Evolutionary conservation across 1,140 invertebrate species (phyloP).

Genomic region (Sitobion miscanthi): DNA sequence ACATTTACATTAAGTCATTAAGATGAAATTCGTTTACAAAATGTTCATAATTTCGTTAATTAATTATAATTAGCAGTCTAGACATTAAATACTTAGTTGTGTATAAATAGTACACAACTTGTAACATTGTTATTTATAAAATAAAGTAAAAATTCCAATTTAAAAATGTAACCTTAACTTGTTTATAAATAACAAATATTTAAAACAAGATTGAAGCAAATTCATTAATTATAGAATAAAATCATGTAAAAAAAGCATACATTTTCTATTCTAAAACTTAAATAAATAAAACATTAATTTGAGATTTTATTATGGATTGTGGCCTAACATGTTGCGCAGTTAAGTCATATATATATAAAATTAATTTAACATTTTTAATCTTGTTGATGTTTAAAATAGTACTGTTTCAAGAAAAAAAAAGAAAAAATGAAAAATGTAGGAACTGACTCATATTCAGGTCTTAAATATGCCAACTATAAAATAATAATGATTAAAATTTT

Average conservation of each 20-base stretch:
- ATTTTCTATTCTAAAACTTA: background rate
- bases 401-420: conserved; percentile 39
- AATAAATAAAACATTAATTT: conserved; percentile 9
- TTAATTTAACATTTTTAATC: background rate
- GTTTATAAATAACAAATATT: background rate
- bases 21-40: conserved; percentile 2
- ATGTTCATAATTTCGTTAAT: background rate
- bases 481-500: conserved; percentile 45
- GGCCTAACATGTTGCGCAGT: background rate
- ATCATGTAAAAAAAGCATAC: background rate
- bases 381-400: conserved; percentile 2
- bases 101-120: background rate
- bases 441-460: conserved; percentile 47
- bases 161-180: background rate
- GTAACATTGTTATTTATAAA: background rate
- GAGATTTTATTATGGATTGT: background rate
- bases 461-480: conserved; percentile 52
- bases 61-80: conserved; percentile 28
- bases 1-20: background rate
- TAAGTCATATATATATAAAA: conserved; percentile 4
- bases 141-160: conserved; percentile 16
- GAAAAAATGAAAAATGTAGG: conserved; percentile 42
- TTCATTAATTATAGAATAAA: background rate
- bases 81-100: background rate
- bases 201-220: background rate